These are phyloP conservation scores for Paramisgurnus dabryanus DNA, from an alignment of 2,113 vertebrate genomes.

Conservation along the genomic window DNA sequence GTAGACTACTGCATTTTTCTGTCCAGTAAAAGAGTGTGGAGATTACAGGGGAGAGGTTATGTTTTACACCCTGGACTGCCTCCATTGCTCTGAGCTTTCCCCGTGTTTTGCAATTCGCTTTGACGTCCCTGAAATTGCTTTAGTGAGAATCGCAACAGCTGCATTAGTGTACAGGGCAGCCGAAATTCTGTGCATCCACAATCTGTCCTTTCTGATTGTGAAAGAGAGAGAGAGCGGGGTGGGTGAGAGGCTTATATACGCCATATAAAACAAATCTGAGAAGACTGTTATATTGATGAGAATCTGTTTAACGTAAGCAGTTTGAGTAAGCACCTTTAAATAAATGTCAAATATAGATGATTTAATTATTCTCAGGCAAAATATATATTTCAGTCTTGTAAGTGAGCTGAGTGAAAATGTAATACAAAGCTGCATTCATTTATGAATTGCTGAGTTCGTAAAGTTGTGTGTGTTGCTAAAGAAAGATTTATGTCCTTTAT, in stretches of 20 bases:
- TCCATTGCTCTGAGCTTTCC: background rate
- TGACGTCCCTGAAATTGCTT: conserved; percentile 74
- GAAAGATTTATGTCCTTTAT: background rate
- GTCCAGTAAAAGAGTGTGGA: conserved; percentile 62
- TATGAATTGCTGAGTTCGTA: too few species aligned
- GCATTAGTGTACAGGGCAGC: conserved; percentile 52
- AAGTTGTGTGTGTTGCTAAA: background rate
- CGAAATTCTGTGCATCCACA: conserved; percentile 41
- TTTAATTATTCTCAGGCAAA: too few species aligned
- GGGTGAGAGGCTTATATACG: background rate
- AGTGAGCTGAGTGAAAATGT: background rate
- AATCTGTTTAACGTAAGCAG: background rate
- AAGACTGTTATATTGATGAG: background rate
- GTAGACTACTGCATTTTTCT: conserved; percentile 55
- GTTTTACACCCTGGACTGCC: conserved; percentile 9
- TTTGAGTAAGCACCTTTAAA: too few species aligned
- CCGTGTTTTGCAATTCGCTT: conserved; percentile 68
- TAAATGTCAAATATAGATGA: too few species aligned
- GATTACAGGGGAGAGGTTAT: conserved; percentile 67
- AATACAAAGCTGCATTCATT: too few species aligned
- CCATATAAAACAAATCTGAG: background rate
- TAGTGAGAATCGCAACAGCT: conserved; percentile 74
- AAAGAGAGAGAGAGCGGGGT: background rate
- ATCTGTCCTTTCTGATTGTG: background rate
- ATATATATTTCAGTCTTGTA: too few species aligned